phyloP scores from a whole-genome alignment of 2,797 vertebrate species.

The Cossypha polioptera region DNA sequence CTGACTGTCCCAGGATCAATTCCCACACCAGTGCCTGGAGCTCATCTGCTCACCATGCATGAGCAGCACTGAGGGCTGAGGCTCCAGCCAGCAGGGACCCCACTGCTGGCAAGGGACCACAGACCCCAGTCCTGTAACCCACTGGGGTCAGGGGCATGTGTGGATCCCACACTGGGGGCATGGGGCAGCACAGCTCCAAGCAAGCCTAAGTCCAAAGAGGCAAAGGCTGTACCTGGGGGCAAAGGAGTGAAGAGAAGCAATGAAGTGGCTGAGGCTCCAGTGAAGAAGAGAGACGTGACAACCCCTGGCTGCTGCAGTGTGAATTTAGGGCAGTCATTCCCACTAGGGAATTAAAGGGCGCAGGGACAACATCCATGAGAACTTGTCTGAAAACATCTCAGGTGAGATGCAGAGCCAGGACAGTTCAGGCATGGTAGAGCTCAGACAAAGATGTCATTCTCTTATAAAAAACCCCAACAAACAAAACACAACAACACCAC shows the following conservation, averaged over 20 bases:
- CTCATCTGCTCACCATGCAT: not conserved
- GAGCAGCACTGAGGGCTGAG: rapidly evolving
- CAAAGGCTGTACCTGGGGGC: not conserved
- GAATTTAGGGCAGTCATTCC: not conserved
- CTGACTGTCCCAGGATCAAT: rapidly evolving
- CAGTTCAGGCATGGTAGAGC: not conserved
- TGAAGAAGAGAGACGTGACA: not conserved
- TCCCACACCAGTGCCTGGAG: not conserved
- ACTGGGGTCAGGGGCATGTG: rapidly evolving
- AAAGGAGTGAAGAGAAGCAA: rapidly evolving
- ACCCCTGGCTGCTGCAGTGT: not conserved
- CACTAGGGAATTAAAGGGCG: not conserved
- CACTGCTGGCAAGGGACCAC: not conserved
- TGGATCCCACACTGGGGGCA: not conserved
- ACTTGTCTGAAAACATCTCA: not conserved
- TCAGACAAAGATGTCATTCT: not conserved
- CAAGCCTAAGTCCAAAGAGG: not conserved
- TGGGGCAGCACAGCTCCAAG: not conserved
- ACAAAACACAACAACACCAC: not conserved
- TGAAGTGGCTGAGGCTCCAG: not conserved
- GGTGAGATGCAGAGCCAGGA: not conserved
- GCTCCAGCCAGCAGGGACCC: not conserved
- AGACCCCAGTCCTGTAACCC: not conserved
- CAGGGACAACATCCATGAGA: not conserved
- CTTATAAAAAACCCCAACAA: not conserved